Base-by-base conservation (phyloP, 1,140 invertebrate species). In the Drosophila seguyi region DNA sequence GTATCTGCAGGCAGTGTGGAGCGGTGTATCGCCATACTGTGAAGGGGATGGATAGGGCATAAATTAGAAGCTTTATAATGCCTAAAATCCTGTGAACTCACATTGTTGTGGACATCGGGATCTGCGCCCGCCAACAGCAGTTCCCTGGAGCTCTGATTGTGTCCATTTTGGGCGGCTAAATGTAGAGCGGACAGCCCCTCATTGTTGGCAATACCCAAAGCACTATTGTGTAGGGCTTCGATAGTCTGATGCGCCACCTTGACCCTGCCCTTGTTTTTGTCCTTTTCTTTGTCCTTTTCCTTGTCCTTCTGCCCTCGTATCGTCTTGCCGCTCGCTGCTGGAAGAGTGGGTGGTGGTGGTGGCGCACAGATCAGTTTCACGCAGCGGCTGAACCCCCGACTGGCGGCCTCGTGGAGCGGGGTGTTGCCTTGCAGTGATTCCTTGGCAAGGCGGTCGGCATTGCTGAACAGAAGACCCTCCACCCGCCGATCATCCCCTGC, bases 121-220 rank as follows among this genome's bases (percentile, higher is more conserved):
- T 97, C 96, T 48, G 97, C 97, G 0, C 97, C 97, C 25, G 97
- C 96, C 63, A 98, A 94, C 2, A 99, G 94, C 5, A 99, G 94
- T 88, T 98, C 97, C 44, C 98, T 93, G 73, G 97, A 97, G 69
- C 97, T 97, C 94, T 99, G 98, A 93, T 99, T 99, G 93, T 99
- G 98, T 1, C 98, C 98, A 92, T 98, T 98, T 94, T 99, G 98
- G 86, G 97, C 98, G 47, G 97, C 97, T 53, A 99, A 94, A 93
- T 99, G 98, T 4, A 99, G 94, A n/a, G 98, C 95, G 13, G 97
- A 96, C 92, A 99, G 98, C 18, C 98, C 98, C 55, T 96, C 97
- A 75, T 96, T 94, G 93, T 99, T 99, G 84, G 95, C 95, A 22
- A 95, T 94, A 79, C 96, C 95, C 60, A 97, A 93, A 59, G 96